Evolutionary conservation across 2,888 invertebrate genomes (phyloP).

Genomic region (Drosophila sordidapex): DNA sequence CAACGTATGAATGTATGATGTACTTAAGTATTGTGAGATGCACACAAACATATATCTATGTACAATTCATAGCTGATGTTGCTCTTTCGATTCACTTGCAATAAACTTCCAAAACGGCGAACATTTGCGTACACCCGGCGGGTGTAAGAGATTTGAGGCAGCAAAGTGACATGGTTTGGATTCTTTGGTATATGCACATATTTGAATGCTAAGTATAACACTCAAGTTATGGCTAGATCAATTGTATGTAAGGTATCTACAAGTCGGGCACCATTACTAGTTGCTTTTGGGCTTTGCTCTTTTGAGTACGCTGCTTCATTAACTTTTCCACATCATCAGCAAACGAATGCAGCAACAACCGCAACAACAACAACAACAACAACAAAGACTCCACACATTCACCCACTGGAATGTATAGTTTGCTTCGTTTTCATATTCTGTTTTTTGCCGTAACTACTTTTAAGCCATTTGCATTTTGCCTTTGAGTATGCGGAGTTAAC

Average conservation of each 20-base stretch:
- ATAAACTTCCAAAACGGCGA: neutral
- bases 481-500: conserved; percentile 32
- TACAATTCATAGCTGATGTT: neutral
- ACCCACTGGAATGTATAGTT: conserved; percentile 41
- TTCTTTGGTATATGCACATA: neutral
- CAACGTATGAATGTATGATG: neutral
- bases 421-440: conserved; percentile 32
- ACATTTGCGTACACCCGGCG: neutral
- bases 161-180: neutral
- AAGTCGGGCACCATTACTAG: conserved; percentile 19
- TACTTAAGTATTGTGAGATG: conserved; percentile 1
- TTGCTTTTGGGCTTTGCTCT: conserved; percentile 9
- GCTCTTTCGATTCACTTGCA: neutral
- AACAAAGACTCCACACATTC: conserved; percentile 34
- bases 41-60: neutral
- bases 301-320: conserved; percentile 36
- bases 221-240: neutral
- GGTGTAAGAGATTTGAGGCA: neutral
- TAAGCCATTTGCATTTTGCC: conserved; percentile 43
- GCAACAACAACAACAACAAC: conserved; percentile 16
- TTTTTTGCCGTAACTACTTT: conserved; percentile 33
- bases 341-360: conserved; percentile 2
- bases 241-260: neutral
- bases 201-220: neutral
- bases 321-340: conserved; percentile 56